These are phyloP conservation scores for Picus viridis DNA, from an alignment of 2,797 vertebrate genomes.

Conservation along the genomic window DNA sequence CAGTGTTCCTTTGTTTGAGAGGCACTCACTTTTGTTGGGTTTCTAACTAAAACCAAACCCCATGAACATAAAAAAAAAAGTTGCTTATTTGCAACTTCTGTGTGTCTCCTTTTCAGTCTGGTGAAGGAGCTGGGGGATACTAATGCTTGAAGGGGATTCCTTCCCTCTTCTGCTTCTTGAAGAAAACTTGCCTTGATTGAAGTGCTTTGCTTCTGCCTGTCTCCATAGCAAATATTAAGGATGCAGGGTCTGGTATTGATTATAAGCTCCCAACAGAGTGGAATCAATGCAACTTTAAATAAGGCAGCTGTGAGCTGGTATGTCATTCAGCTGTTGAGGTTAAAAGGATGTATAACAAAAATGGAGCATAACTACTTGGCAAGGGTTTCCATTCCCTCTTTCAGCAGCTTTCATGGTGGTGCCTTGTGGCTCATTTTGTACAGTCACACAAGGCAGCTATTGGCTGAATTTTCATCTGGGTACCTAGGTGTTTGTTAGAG, in stretches of 20 bases:
- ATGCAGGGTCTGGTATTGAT: conserved; percentile 33
- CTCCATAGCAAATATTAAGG: conserved; percentile 24
- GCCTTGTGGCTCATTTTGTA: background rate
- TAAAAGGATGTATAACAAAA: background rate
- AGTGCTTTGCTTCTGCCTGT: conserved; percentile 7
- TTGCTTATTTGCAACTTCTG: background rate
- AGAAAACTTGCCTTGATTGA: conserved; percentile 51
- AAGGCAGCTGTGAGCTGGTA: conserved; percentile 14
- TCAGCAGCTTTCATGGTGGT: accelerated
- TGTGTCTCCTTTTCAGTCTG: background rate
- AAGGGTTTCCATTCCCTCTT: background rate
- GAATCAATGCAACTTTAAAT: conserved; percentile 41
- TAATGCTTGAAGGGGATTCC: conserved; percentile 1
- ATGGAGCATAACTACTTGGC: background rate
- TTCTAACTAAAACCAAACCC: background rate
- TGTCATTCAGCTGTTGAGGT: background rate
- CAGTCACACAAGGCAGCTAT: background rate
- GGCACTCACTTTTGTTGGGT: background rate
- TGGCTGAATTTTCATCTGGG: background rate
- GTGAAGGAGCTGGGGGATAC: background rate
- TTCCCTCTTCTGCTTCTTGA: background rate
- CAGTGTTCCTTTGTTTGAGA: too few species aligned
- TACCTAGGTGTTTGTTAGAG: background rate
- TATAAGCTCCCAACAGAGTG: conserved; percentile 33
- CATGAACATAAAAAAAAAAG: background rate